These are phyloP conservation scores for Drosophila quadrilineata DNA, from an alignment of 1,140 invertebrate species.

Conservation along the genomic window DNA sequence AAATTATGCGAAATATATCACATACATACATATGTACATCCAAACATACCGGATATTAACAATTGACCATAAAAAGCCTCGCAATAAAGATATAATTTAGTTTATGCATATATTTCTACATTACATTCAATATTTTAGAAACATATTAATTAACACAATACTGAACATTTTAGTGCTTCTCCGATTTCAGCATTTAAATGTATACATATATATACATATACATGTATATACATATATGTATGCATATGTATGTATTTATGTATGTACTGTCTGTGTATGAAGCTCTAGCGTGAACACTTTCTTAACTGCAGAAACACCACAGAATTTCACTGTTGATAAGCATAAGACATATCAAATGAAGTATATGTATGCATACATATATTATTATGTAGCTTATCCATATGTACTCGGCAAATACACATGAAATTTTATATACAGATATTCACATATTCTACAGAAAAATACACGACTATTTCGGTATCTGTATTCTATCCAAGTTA, in stretches of 20 bases:
- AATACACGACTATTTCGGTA: too few species aligned
- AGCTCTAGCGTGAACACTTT: not conserved
- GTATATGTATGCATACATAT: constrained; percentile 8
- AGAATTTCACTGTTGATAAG: not conserved
- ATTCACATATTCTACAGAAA: not conserved
- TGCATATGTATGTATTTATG: constrained; percentile 13
- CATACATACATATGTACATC: not conserved
- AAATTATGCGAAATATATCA: not conserved
- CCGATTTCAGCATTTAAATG: too few species aligned
- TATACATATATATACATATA: constrained; percentile 3
- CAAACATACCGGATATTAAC: too few species aligned
- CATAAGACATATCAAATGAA: not conserved
- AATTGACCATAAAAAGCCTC: too few species aligned
- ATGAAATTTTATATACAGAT: constrained; percentile 24
- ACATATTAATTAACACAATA: too few species aligned
- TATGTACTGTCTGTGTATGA: not conserved
- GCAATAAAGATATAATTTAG: too few species aligned
- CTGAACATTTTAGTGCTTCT: too few species aligned
- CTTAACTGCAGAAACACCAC: not conserved
- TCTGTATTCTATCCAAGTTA: not conserved
- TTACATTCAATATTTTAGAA: too few species aligned
- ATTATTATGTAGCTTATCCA: too few species aligned
- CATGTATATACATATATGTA: not conserved
- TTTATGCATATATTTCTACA: too few species aligned
- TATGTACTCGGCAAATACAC: too few species aligned